Base-by-base conservation (phyloP, 2,888 invertebrate species). In the Synanthedon vespiformis region DNA sequence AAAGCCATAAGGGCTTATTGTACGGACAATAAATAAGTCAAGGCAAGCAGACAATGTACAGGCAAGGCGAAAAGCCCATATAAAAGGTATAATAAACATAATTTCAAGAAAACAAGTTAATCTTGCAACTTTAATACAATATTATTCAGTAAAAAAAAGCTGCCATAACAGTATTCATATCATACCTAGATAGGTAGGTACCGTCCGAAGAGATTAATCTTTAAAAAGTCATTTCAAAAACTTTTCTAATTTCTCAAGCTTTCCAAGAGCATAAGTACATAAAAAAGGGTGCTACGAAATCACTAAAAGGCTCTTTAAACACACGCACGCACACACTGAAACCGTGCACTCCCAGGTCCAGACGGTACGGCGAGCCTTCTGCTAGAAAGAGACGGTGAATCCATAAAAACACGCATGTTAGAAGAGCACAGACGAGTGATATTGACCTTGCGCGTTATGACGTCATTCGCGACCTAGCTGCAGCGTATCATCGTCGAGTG, bases 381-480 rank as follows among this genome's bases (percentile, higher is more conserved):
- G 53, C 56, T 40, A 18, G 40, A 40, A 22, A 48, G 48, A 48
- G 16, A 48, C 48, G 6, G 12, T 8, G 12, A 44, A 44, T 44
- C 14, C 3, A 44, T 14, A 13, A 44, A 34, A 34, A 34, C 34
- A 34, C 49, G 41, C 47, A 55, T 47, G 67, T 55, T 53, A 68
- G 73, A 82, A 54, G 61, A 68, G 72, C 54, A 61, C 58, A 59
- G 63, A 61, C 53, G 55, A 67, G 77, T 85, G 86, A 76, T 87
- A 87, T 86, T 87, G 87, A 87, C 86, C 87, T 87, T 87, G 87
- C 81, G 74, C 61, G 77, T 55, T 57, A 68, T 89, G 89, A 90
- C 89, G 89, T 89, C 89, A 89, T 83, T 77, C 69, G 72, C 89
- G 89, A 89, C 89, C 89, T 89, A 88, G 89, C 81, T 87, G 86